These are phyloP conservation scores for Rhabdornis inornatus DNA, from an alignment of 2,113 vertebrate genomes.

Conservation along the genomic window DNA sequence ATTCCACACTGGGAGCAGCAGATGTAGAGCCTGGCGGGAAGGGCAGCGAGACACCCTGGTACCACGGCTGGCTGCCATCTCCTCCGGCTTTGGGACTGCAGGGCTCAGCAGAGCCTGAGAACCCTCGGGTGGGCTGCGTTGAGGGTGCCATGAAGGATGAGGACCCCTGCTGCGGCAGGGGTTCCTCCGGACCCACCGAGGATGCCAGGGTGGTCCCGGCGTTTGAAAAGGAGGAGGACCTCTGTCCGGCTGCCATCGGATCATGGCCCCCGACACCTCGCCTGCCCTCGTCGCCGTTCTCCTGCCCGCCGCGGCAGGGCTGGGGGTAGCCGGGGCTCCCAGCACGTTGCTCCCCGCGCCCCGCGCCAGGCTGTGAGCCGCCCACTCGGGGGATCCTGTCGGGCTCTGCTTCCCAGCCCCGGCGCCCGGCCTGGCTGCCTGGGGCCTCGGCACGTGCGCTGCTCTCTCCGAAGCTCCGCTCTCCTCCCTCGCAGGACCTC, in stretches of 20 bases:
- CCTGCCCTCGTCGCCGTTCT: neutral
- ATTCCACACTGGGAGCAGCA: neutral
- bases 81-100: neutral
- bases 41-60: constrained; percentile 33
- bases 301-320: neutral
- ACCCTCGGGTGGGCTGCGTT: neutral
- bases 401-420: constrained; percentile 26
- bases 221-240: constrained; percentile 55
- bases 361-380: neutral
- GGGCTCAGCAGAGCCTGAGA: neutral
- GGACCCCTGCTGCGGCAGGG: constrained; percentile 7
- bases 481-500: neutral
- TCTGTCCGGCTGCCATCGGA: neutral
- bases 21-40: constrained; percentile 4
- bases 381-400: neutral
- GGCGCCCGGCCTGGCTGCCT: neutral
- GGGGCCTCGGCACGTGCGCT: neutral
- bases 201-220: neutral
- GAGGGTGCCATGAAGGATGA: constrained; percentile 32
- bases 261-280: neutral
- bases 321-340: neutral
- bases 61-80: constrained; percentile 29
- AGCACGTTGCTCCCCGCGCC: neutral
- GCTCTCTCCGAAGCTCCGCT: neutral
- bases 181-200: neutral